Evolutionary conservation across 2,797 vertebrate species (phyloP).

Genomic region (Danio jaintianensis): DNA sequence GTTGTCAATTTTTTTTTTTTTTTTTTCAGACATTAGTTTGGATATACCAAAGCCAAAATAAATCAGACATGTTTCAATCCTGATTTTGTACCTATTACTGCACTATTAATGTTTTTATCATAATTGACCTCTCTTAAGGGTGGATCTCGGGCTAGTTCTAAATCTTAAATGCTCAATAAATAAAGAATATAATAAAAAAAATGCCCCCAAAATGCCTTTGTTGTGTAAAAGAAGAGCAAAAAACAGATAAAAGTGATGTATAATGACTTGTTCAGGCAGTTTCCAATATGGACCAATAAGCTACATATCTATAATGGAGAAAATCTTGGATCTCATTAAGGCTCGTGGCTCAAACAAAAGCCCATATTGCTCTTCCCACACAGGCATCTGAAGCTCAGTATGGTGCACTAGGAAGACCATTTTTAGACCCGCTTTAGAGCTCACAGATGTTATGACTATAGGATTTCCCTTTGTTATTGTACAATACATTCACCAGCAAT

Average conservation of each 20-base stretch:
- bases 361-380: constrained; percentile 20
- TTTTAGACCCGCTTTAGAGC: neutral
- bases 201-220: neutral
- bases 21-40: no score
- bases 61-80: no score
- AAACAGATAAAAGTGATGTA: neutral
- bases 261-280: neutral
- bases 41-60: no score
- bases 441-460: constrained; percentile 3
- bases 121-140: no score
- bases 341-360: constrained; percentile 15
- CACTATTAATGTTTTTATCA: no score
- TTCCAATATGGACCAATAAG: neutral
- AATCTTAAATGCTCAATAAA: no score
- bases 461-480: constrained; percentile 24
- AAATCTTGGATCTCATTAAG: constrained; percentile 10
- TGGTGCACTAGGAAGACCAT: neutral
- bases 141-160: no score
- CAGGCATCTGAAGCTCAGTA: constrained; percentile 27
- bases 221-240: neutral
- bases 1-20: no score
- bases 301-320: neutral
- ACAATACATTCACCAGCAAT: neutral
- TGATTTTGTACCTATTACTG: no score
- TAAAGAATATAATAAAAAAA: no score